Evolutionary conservation across 2,888 invertebrate species (phyloP), one percentile per base, ranked within the genome.

Genomic region (Blera fallax): DNA sequence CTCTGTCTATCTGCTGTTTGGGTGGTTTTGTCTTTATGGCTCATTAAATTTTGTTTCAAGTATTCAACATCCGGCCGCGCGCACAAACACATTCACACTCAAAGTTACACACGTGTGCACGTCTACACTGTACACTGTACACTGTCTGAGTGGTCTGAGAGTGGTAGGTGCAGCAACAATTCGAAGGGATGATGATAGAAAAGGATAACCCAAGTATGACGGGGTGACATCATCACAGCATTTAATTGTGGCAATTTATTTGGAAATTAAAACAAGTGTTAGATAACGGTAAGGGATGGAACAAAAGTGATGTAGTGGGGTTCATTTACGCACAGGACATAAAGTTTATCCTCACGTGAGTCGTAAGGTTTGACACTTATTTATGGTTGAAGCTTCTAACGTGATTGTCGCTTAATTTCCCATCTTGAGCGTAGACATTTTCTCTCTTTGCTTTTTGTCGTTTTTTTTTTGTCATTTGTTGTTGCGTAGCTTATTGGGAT

Each of bases 161-260:
- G 34, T 32, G n/a, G n/a, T 40, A 18, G n/a, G n/a, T 43, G 48
- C 45, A 54, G 50, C 40, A 50, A 24, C 32, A 52, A 58, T 7
- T 27, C 29, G 11, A n/a, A 14, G 5, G 16, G 21, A 50, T 11
- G 56, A 62, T 72, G 56, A 72, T 32, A 54, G 52, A 65, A 85
- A 65, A 60, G 62, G 62, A 52, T 40, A 43, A 58, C 45, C 40
- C 65, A 16, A n/a, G 64, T 67, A 67, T 62, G 85, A 81, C 45
- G 70, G 70, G 76, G 65, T 81, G 81, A 72, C 76, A 76, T 81
- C 80, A 81, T 85, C 85, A 76, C 67, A 67, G 81, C 72, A n/a
- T 81, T 85, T 85, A 85, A 85, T 85, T 85, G 81, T 67, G 81
- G 81, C 81, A 85, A 85, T 85, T 76, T 85, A 81, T 85, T 81